A percentile compares a stretch with the other conserved stretches of the same genome.
Conservation (phyloP, 2,888 invertebrate genomes). For the Unio pictorum region DNA sequence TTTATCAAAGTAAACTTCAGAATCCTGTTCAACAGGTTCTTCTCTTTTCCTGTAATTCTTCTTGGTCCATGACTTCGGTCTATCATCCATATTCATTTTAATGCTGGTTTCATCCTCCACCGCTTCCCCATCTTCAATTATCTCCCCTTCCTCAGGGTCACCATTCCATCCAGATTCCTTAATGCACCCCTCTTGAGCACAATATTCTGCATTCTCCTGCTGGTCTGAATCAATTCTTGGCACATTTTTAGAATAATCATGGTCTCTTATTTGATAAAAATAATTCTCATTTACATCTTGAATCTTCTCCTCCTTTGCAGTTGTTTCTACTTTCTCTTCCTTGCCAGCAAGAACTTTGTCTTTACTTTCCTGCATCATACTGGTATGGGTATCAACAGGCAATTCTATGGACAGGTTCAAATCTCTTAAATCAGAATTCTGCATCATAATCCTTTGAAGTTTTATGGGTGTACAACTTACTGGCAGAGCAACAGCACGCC, state of each 20-base stretch:
- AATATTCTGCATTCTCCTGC: not conserved
- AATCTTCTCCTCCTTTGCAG: not conserved
- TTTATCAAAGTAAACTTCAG: constrained; percentile 56
- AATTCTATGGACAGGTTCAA: constrained; percentile 5
- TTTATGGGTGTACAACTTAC: constrained; percentile 30
- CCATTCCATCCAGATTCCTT: constrained; percentile 1
- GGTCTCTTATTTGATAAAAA: constrained; percentile 73
- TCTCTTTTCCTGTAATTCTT: constrained; percentile 29
- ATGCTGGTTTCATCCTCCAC: constrained; percentile 4
- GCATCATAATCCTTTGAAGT: constrained; percentile 42
- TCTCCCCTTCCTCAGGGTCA: constrained; percentile 41
- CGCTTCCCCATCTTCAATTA: constrained; percentile 19
- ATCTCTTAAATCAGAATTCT: constrained; percentile 21
- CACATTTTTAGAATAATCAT: constrained; percentile 75
- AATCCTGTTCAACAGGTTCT: constrained; percentile 12
- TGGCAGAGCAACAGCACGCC: constrained; percentile 36
- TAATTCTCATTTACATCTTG: constrained; percentile 25
- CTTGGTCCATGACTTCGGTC: constrained; percentile 4
- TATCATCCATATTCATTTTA: not conserved
- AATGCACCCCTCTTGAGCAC: constrained; percentile 1
- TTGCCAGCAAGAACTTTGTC: not conserved
- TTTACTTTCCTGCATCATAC: constrained; percentile 1
- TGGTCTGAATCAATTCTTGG: constrained; percentile 3
- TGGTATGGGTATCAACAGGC: no score
- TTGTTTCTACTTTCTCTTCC: constrained; percentile 2